phyloP scores from a whole-genome alignment of 2,888 invertebrate species.

The Drosophila niveifrons region DNA sequence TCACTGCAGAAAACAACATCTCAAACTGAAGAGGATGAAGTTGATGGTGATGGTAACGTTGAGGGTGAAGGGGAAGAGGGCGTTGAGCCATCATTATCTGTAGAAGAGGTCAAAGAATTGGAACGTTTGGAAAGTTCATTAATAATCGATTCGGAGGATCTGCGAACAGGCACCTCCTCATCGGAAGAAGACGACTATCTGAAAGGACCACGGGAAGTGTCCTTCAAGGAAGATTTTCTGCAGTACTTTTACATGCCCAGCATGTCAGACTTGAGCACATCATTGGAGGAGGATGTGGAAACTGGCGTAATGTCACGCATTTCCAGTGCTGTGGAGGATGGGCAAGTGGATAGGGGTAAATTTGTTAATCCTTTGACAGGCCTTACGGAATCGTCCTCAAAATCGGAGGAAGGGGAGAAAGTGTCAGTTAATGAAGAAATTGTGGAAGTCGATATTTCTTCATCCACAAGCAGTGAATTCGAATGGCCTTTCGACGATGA shows the following conservation, averaged over 20 bases:
- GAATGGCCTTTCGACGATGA: constrained; percentile 48
- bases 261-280: constrained; percentile 35
- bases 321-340: background rate
- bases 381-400: background rate
- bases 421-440: constrained; percentile 1
- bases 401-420: background rate
- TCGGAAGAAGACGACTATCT: constrained; percentile 16
- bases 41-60: background rate
- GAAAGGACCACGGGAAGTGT: fast-evolving
- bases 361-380: constrained; percentile 35
- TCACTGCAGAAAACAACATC: background rate
- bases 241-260: constrained; percentile 40
- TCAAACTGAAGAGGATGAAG: background rate
- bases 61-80: background rate
- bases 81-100: background rate
- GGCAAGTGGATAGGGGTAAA: constrained; percentile 20
- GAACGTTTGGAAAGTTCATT: background rate
- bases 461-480: constrained; percentile 17
- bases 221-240: constrained; percentile 42
- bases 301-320: background rate
- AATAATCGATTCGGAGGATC: constrained; percentile 2
- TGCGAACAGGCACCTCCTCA: background rate
- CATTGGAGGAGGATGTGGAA: background rate
- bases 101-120: background rate
- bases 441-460: background rate